Percentiles rank a stretch among this genome's conserved stretches.
These are phyloP conservation scores for Gadus chalcogrammus DNA, from an alignment of 2,113 vertebrate species.

Conservation along the genomic window DNA sequence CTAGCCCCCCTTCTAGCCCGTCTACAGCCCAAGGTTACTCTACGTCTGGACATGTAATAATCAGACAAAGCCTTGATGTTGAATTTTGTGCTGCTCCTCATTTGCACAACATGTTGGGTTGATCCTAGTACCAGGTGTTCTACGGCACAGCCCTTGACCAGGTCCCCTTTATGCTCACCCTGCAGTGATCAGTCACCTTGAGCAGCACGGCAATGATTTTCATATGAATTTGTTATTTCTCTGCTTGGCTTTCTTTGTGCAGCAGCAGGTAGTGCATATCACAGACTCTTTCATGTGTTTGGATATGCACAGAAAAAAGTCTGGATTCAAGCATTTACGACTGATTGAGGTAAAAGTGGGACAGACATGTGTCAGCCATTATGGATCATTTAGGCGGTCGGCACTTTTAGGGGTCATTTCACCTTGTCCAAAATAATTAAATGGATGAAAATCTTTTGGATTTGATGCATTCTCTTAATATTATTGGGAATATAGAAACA, in stretches of 20 bases:
- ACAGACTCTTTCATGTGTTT: conserved; percentile 25
- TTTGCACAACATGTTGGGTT: conserved; percentile 49
- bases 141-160: conserved; percentile 67
- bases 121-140: conserved; percentile 61
- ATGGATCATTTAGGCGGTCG: conserved; percentile 70
- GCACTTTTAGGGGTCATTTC: conserved; percentile 62
- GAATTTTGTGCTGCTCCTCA: conserved; percentile 60
- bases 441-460: conserved; percentile 13
- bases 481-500: neutral
- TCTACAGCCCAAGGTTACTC: conserved; percentile 71
- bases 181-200: conserved; percentile 73
- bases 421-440: conserved; percentile 71
- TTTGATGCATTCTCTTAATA: too few species aligned
- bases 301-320: conserved; percentile 39
- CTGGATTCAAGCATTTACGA: conserved; percentile 55
- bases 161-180: conserved; percentile 42
- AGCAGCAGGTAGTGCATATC: conserved; percentile 24
- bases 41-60: conserved; percentile 74
- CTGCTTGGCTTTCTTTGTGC: conserved; percentile 23
- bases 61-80: conserved; percentile 59
- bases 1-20: conserved; percentile 26
- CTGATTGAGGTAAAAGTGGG: conserved; percentile 56
- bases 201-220: conserved; percentile 66
- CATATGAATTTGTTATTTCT: conserved; percentile 55
- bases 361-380: conserved; percentile 68